Evolutionary conservation across 2,797 vertebrate genomes (phyloP).

Genomic region (Muraenolepis orangiensis): DNA sequence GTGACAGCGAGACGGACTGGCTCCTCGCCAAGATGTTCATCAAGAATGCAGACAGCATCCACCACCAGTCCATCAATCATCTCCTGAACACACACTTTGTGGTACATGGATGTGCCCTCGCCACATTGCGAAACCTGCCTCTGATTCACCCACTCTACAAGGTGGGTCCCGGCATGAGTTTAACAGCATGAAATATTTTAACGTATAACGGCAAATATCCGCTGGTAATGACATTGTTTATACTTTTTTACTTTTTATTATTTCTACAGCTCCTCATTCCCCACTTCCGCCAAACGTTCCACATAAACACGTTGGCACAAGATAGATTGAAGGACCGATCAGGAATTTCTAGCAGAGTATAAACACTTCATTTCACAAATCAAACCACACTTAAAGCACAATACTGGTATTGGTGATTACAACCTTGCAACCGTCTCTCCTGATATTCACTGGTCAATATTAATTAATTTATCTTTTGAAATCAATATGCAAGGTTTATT

Average conservation of each 20-base stretch:
- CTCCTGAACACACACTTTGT: conserved; percentile 64
- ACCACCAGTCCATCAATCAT: conserved; percentile 44
- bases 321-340: too few species aligned
- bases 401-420: neutral
- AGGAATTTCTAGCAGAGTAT: neutral
- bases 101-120: conserved; percentile 58
- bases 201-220: neutral
- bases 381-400: neutral
- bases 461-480: too few species aligned
- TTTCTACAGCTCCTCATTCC: conserved; percentile 48
- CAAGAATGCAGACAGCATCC: conserved; percentile 52
- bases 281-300: conserved; percentile 53
- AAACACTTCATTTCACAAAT: neutral
- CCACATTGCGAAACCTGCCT: conserved; percentile 60
- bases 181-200: too few species aligned
- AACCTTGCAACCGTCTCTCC: too few species aligned
- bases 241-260: too few species aligned
- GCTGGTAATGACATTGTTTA: neutral
- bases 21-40: conserved; percentile 70
- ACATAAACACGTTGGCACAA: conserved; percentile 23
- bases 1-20: conserved; percentile 64
- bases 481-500: too few species aligned
- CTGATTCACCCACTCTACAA: conserved; percentile 66
- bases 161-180: conserved; percentile 35
- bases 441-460: too few species aligned